Percentiles rank a stretch among this genome's conserved stretches.
Conservation (phyloP, 2,888 invertebrate genomes). For the Melanchra persicariae region DNA sequence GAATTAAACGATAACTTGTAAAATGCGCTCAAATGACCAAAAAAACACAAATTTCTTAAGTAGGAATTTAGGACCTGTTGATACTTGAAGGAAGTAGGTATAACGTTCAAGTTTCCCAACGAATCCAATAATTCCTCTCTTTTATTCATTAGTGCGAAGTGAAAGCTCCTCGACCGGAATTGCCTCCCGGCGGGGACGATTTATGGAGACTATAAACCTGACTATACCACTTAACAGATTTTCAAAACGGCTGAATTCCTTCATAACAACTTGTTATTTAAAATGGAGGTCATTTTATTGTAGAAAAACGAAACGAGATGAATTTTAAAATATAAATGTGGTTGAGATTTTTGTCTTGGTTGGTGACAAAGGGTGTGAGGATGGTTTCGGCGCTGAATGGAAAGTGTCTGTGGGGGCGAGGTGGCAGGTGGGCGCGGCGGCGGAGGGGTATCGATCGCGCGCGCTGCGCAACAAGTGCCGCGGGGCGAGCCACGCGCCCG, state of each 20-base stretch:
- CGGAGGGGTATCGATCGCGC: constrained; percentile 80
- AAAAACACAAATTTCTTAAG: constrained; percentile 14
- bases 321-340: constrained; percentile 32
- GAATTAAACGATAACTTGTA: background rate
- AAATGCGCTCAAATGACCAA: background rate
- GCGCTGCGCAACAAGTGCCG: constrained; percentile 87
- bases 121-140: constrained; percentile 38
- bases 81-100: constrained; percentile 14
- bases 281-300: constrained; percentile 2
- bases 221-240: constrained; percentile 72
- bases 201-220: constrained; percentile 74
- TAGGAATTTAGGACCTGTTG: constrained; percentile 39
- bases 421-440: constrained; percentile 65
- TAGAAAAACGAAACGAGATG: constrained; percentile 10
- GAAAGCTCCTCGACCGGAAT: constrained; percentile 50
- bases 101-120: constrained; percentile 21
- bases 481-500: constrained; percentile 50
- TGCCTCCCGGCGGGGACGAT: constrained; percentile 60
- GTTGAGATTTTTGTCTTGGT: constrained; percentile 50
- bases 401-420: constrained; percentile 63
- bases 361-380: constrained; percentile 64
- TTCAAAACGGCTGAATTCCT: constrained; percentile 32
- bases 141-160: constrained; percentile 57
- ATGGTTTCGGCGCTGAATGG: constrained; percentile 69
- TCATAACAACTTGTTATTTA: constrained; percentile 21